Percentiles rank a stretch among this genome's conserved stretches.
Evolutionary conservation across 2,888 invertebrate genomes (phyloP).

Genomic region (Geotrupes spiniger): DNA sequence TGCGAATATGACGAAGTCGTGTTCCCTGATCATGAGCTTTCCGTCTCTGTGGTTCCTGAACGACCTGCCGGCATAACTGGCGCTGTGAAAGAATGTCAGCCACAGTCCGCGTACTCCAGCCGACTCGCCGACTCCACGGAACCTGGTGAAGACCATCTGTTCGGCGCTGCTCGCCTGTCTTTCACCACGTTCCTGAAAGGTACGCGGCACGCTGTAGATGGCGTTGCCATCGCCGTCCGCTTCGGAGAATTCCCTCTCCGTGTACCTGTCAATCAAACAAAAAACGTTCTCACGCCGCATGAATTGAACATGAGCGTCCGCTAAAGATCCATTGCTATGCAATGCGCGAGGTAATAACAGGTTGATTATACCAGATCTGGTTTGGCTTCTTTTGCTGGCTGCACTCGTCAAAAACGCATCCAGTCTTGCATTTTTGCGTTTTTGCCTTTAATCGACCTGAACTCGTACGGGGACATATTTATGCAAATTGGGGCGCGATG

Average conservation of each 20-base stretch:
- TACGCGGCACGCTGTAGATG: conserved; percentile 38
- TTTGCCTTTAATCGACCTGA: conserved; percentile 12
- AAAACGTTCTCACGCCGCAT: conserved; percentile 31
- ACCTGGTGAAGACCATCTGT: conserved; percentile 35
- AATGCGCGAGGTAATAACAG: conserved; percentile 29
- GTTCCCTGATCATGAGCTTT: conserved; percentile 44
- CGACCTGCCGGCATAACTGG: conserved; percentile 43
- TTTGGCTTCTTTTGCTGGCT: conserved; percentile 28
- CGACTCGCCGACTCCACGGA: conserved; percentile 30
- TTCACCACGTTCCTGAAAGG: conserved; percentile 38
- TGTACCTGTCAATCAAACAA: conserved; percentile 36
- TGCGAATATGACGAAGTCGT: conserved; percentile 45
- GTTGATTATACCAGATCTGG: conserved; percentile 30
- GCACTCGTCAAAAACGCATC: conserved; percentile 26
- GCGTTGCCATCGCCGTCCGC: conserved; percentile 22
- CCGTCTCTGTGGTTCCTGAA: conserved; percentile 41
- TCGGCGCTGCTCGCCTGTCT: conserved; percentile 42
- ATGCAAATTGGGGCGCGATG: conserved; percentile 13
- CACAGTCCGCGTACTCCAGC: conserved; percentile 33
- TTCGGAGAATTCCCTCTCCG: conserved; percentile 42
- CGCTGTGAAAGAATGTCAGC: conserved; percentile 44
- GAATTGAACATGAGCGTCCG: conserved; percentile 30
- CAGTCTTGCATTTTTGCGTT: conserved; percentile 21
- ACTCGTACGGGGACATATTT: conserved; percentile 15
- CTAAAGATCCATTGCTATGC: conserved; percentile 27